Conservation (phyloP, 2,797 vertebrate genomes). For the Darevskia nairensis region DNA sequence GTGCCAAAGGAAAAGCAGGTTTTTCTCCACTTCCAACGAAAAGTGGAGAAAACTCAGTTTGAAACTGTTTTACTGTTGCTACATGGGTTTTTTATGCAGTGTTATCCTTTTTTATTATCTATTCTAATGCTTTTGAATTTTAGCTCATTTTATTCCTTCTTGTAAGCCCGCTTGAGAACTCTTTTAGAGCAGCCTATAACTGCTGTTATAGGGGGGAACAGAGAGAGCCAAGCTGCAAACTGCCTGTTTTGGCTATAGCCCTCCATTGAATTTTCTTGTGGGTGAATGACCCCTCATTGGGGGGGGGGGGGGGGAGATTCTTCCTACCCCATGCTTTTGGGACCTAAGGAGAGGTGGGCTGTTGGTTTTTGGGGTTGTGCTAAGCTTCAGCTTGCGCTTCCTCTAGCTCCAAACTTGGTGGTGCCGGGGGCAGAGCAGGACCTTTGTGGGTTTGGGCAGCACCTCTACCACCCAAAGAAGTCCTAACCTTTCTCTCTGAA, state of each 20-base stretch:
- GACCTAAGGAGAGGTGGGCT: neutral
- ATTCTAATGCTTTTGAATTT: neutral
- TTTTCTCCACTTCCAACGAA: neutral
- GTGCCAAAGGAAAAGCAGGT: neutral
- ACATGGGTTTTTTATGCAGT: neutral
- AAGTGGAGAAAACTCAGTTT: neutral
- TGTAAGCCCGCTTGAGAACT: neutral
- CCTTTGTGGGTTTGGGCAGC: too few species aligned
- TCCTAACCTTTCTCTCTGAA: too few species aligned
- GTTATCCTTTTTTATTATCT: neutral
- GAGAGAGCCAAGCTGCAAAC: neutral
- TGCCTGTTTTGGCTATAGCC: neutral
- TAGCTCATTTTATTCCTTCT: too few species aligned
- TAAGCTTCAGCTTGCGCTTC: neutral
- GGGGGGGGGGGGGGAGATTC: too few species aligned
- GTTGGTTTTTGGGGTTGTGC: neutral
- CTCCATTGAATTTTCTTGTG: neutral
- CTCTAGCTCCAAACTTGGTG: neutral
- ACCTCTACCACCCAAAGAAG: too few species aligned
- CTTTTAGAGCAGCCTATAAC: neutral
- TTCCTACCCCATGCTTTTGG: too few species aligned
- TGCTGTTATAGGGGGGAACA: neutral
- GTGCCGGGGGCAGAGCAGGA: neutral
- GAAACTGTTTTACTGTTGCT: neutral
- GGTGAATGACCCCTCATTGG: neutral